phyloP scores from a whole-genome alignment of 2,797 vertebrate species.

The Sitta carolinensis region DNA sequence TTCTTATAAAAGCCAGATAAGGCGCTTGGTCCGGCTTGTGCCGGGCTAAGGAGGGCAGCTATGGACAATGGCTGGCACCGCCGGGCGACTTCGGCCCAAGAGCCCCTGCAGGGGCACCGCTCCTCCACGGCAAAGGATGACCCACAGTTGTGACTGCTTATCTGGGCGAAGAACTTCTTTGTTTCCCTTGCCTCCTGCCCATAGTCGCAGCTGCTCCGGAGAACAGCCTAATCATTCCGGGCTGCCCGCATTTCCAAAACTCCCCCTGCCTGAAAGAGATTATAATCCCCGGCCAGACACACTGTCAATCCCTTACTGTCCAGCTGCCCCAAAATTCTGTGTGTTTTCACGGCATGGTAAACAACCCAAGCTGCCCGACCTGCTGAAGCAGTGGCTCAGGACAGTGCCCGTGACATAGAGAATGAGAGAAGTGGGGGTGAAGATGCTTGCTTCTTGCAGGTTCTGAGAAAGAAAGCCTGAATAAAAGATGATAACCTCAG shows the following conservation, averaged over 20 bases:
- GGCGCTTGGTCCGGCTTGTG: background rate
- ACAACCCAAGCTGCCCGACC: background rate
- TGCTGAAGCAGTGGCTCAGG: background rate
- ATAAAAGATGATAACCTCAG: background rate
- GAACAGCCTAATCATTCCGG: background rate
- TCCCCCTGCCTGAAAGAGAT: background rate
- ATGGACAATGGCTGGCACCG: background rate
- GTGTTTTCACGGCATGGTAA: background rate
- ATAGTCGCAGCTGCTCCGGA: background rate
- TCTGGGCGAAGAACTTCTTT: background rate
- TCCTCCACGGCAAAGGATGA: background rate
- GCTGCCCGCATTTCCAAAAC: background rate
- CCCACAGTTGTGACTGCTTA: background rate
- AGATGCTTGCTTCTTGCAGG: background rate
- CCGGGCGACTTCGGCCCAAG: background rate
- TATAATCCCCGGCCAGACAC: background rate
- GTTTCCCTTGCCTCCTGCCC: background rate
- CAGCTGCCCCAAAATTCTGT: background rate
- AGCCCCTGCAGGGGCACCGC: background rate
- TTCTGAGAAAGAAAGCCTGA: background rate
- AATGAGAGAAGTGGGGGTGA: background rate
- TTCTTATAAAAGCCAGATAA: background rate
- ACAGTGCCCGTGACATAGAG: background rate
- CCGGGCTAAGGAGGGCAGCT: background rate
- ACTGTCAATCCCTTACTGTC: background rate